phyloP scores from a whole-genome alignment of 2,113 vertebrate genomes.

The Anguilla rostrata region DNA sequence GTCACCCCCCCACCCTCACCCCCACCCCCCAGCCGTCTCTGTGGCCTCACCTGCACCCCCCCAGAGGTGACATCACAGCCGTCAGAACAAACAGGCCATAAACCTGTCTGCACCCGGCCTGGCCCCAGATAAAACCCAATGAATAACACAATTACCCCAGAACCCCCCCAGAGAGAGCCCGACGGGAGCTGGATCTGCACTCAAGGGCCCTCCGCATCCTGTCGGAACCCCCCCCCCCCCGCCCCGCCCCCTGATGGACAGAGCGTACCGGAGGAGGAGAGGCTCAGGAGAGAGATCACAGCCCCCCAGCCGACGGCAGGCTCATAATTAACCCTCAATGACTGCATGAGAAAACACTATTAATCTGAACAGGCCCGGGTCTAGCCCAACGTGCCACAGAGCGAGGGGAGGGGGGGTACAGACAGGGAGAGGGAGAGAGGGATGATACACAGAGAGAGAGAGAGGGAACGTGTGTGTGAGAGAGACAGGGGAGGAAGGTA shows the following conservation, averaged over 20 bases:
- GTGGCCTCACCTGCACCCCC: background rate
- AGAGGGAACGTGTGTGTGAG: too few relatives aligned
- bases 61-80: background rate
- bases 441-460: background rate
- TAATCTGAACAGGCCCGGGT: background rate
- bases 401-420: too few relatives aligned
- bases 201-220: background rate
- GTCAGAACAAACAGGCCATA: background rate
- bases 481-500: background rate
- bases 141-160: background rate
- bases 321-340: background rate
- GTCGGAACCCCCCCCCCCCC: background rate
- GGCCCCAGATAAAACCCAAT: background rate
- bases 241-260: background rate
- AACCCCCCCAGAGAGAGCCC: too few relatives aligned
- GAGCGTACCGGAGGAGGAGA: background rate
- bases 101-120: background rate
- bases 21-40: background rate
- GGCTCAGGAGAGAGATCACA: background rate
- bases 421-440: background rate
- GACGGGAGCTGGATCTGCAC: background rate
- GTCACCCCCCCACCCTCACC: background rate
- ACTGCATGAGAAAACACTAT: constrained; percentile 6
- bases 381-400: background rate
- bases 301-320: background rate